These are phyloP conservation scores for Polyommatus icarus DNA, from an alignment of 2,888 invertebrate species.

Conservation along the genomic window DNA sequence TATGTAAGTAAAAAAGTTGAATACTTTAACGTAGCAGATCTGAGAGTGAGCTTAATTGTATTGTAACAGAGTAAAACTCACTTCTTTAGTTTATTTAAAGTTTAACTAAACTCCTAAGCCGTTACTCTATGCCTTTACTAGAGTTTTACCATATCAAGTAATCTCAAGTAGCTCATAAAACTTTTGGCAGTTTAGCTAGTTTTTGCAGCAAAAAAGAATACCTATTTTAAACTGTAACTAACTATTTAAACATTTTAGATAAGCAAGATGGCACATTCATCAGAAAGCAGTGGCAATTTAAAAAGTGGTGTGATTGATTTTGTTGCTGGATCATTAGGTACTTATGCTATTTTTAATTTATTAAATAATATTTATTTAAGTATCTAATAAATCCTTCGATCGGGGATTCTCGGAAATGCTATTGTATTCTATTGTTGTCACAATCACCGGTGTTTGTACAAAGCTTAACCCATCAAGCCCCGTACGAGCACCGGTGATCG, in stretches of 20 bases:
- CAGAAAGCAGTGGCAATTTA: slow-evolving; percentile 57
- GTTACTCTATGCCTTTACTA: not conserved
- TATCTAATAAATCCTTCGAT: too few species aligned
- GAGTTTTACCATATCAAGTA: too few species aligned
- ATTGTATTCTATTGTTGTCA: too few species aligned
- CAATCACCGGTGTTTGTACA: too few species aligned
- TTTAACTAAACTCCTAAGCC: not conserved
- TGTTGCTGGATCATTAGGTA: slow-evolving; percentile 90
- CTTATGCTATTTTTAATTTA: slow-evolving; percentile 45
- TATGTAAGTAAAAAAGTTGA: not conserved
- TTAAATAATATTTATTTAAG: not conserved
- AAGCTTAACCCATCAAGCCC: too few species aligned
- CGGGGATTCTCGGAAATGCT: too few species aligned
- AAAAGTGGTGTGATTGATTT: slow-evolving; percentile 90
- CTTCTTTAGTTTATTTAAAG: not conserved
- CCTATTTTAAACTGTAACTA: too few species aligned
- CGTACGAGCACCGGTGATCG: too few species aligned
- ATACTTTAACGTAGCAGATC: not conserved
- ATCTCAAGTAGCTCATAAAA: too few species aligned
- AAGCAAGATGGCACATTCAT: slow-evolving; percentile 59
- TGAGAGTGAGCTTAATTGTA: not conserved
- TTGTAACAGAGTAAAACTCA: not conserved
- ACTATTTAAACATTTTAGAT: not conserved
- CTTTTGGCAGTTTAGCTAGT: too few species aligned
- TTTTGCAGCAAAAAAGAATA: too few species aligned